These are phyloP conservation scores for Heterohyrax brucei DNA, from an alignment of 2,797 vertebrate genomes.

Conservation along the genomic window DNA sequence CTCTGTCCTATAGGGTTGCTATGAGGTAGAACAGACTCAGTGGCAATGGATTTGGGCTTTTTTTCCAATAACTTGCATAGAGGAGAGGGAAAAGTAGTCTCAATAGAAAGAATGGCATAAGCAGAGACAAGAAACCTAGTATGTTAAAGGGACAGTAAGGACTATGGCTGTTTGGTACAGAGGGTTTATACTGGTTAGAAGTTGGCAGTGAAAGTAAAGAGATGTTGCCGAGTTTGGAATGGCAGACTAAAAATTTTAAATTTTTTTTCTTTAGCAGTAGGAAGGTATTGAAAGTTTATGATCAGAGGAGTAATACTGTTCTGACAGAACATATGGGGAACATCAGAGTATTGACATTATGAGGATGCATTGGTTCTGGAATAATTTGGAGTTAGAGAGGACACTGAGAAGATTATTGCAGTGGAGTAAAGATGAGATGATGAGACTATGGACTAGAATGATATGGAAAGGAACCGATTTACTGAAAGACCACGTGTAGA, in stretches of 20 bases:
- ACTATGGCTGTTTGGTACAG: background rate
- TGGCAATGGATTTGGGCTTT: no score
- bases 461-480: background rate
- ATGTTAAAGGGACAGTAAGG: background rate
- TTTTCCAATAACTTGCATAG: background rate
- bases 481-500: background rate
- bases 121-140: background rate
- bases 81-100: background rate
- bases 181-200: background rate
- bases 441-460: background rate
- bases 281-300: conserved; percentile 8
- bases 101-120: background rate
- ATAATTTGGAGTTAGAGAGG: background rate
- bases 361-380: background rate
- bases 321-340: background rate
- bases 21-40: no score
- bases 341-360: background rate
- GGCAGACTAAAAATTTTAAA: background rate
- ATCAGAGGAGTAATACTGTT: background rate
- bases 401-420: background rate
- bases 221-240: background rate
- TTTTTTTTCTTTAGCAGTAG: conserved; percentile 59
- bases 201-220: conserved; percentile 10
- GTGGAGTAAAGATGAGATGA: background rate
- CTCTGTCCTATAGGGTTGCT: no score